phyloP scores from a whole-genome alignment of 2,113 vertebrate genomes.

The Lucifuga dentata region DNA sequence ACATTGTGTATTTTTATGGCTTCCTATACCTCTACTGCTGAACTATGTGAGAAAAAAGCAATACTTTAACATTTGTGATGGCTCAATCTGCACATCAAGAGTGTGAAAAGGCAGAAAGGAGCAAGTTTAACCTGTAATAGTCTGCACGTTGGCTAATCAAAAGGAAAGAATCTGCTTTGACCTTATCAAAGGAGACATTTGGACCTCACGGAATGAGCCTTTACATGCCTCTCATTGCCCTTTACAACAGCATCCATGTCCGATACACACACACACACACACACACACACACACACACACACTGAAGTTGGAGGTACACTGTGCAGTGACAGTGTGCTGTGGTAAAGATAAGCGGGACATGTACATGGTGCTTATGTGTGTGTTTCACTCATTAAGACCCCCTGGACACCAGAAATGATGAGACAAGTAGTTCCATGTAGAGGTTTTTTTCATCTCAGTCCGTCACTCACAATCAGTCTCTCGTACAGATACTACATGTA shows the following conservation, averaged over 20 bases:
- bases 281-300: slow-evolving; percentile 15
- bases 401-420: slow-evolving; percentile 27
- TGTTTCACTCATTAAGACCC: slow-evolving; percentile 68
- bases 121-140: neutral
- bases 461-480: slow-evolving; percentile 54
- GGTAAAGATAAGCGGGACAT: slow-evolving; percentile 50
- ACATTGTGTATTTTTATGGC: too few species aligned
- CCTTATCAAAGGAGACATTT: slow-evolving; percentile 77
- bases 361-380: slow-evolving; percentile 51
- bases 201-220: slow-evolving; percentile 49
- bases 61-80: neutral
- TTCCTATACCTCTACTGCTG: too few species aligned
- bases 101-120: neutral
- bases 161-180: slow-evolving; percentile 58
- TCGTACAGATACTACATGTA: slow-evolving; percentile 64
- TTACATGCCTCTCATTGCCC: slow-evolving; percentile 76
- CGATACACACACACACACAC: slow-evolving; percentile 35
- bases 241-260: slow-evolving; percentile 56
- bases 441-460: slow-evolving; percentile 18
- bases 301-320: slow-evolving; percentile 36
- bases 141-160: slow-evolving; percentile 46
- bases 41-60: too few species aligned
- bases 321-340: slow-evolving; percentile 41
- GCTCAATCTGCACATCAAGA: neutral
- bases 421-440: slow-evolving; percentile 44